Percentiles rank a stretch among this genome's conserved stretches.
These are phyloP conservation scores for Nymphalis polychloros DNA, from an alignment of 2,888 invertebrate species.

Conservation along the genomic window DNA sequence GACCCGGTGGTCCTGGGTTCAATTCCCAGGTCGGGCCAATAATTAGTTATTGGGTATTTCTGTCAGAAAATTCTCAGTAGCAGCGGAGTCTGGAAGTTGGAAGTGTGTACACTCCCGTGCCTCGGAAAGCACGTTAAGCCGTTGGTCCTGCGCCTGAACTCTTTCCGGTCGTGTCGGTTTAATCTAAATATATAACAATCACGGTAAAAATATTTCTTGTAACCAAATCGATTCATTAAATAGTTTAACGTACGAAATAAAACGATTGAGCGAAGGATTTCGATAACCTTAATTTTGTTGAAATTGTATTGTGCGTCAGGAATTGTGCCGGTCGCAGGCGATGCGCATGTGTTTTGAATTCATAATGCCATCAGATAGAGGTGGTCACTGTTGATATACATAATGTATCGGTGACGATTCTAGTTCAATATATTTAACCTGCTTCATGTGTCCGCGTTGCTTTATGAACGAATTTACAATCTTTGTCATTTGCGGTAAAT, in stretches of 20 bases:
- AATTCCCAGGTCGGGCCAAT: no score
- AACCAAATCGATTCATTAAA: no score
- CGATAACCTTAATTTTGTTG: conserved; percentile 29
- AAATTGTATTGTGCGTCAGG: conserved; percentile 33
- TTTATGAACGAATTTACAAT: neutral
- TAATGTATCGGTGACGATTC: conserved; percentile 19
- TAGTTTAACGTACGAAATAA: neutral
- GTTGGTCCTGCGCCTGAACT: no score
- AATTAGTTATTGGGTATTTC: no score
- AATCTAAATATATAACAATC: no score
- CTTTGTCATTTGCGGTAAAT: neutral
- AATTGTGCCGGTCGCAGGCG: conserved; percentile 42
- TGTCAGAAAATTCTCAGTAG: no score
- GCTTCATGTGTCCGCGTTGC: conserved; percentile 4
- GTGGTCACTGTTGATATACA: conserved; percentile 19
- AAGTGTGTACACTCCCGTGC: no score
- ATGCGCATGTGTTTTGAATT: conserved; percentile 40
- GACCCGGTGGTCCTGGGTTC: no score
- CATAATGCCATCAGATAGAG: conserved; percentile 32
- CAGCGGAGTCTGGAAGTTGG: no score
- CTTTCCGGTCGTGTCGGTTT: no score
- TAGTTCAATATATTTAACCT: conserved; percentile 15
- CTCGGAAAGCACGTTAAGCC: no score
- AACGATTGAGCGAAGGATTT: conserved; percentile 1
- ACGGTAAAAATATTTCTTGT: no score